Conservation (phyloP, 2,888 invertebrate genomes). For the Melanostoma mellinum region DNA sequence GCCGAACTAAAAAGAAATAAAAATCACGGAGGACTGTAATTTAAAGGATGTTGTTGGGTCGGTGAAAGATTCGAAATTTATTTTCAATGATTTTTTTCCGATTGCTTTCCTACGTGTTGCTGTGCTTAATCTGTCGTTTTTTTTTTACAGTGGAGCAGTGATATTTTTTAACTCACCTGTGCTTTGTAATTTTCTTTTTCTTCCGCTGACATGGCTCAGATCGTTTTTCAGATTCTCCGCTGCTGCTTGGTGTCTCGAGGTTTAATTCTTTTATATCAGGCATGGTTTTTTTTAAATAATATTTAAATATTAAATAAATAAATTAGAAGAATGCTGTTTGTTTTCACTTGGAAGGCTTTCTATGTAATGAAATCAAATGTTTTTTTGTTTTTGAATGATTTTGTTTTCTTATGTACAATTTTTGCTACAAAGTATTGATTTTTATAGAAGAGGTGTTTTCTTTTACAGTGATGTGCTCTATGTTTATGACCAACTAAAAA, state of each 20-base stretch:
- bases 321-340: conserved; percentile 22
- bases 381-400: no score
- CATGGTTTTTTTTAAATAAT: conserved; percentile 17
- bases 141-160: conserved; percentile 10
- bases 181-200: conserved; percentile 34
- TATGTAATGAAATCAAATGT: no score
- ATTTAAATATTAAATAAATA: conserved; percentile 53
- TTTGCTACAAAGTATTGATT: no score
- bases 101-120: no score
- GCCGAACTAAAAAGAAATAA: conserved; percentile 25
- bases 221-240: conserved; percentile 52
- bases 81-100: no score
- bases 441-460: no score
- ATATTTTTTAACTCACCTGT: conserved; percentile 36
- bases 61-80: background rate
- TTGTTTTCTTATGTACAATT: no score
- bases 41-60: conserved; percentile 7
- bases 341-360: no score
- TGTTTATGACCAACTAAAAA: no score
- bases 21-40: conserved; percentile 39
- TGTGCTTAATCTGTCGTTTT: no score
- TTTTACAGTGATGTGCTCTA: no score
- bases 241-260: conserved; percentile 52
- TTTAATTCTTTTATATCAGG: conserved; percentile 23
- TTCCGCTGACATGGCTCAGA: conserved; percentile 33